A percentile compares a stretch with the other conserved stretches of the same genome.
phyloP scores from a whole-genome alignment of 1,140 invertebrate genomes.

The Drosophila rufa region DNA sequence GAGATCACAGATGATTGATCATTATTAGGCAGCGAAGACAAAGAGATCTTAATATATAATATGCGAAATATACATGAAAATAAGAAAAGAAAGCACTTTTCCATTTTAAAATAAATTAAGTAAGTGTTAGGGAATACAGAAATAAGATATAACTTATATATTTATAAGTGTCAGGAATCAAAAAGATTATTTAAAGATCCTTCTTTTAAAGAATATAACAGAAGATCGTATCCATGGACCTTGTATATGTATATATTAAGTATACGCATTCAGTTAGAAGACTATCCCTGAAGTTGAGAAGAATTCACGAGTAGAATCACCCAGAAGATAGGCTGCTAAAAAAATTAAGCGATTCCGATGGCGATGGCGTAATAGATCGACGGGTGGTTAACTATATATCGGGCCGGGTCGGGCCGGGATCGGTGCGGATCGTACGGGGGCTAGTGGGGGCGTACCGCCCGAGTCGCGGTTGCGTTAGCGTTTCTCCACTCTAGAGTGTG shows the following conservation, averaged over 20 bases:
- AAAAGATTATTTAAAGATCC: too few relatives aligned
- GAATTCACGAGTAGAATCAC: neutral
- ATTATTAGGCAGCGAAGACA: conserved; percentile 24
- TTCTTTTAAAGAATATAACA: too few relatives aligned
- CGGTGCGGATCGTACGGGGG: neutral
- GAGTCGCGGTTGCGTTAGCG: conserved; percentile 50
- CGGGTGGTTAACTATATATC: conserved; percentile 56
- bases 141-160: too few relatives aligned
- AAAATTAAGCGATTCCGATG: conserved; percentile 28
- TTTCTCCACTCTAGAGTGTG: conserved; percentile 13
- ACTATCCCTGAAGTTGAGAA: neutral
- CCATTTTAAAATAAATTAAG: neutral
- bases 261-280: too few relatives aligned
- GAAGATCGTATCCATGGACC: too few relatives aligned
- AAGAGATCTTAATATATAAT: conserved; percentile 12
- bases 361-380: conserved; percentile 78
- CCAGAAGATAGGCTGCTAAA: neutral
- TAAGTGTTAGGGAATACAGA: neutral
- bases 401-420: conserved; percentile 4
- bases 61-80: neutral
- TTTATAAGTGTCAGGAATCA: too few relatives aligned
- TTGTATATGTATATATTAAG: too few relatives aligned
- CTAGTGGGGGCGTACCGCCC: conserved; percentile 38
- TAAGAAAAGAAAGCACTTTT: neutral
- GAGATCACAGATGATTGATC: conserved; percentile 48